Evolutionary conservation across 92 coral and sea anemone species (phyloP).

Genomic region (Muricea muricata): DNA sequence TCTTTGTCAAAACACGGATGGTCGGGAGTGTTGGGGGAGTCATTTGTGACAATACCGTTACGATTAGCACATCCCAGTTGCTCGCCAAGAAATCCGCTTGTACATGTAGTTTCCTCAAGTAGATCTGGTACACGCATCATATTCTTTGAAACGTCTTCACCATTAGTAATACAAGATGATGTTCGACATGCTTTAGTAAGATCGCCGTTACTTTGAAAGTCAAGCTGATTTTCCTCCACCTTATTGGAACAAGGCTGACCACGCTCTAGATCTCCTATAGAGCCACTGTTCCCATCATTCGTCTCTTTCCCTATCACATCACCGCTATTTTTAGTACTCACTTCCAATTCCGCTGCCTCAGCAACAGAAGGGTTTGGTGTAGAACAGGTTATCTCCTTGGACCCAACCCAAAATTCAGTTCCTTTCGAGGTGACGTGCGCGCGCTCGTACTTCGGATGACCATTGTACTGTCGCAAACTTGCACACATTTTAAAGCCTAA

Average conservation of each 20-base stretch:
- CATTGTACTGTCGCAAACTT: not conserved
- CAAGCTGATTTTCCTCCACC: constrained; percentile 3
- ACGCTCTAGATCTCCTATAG: not conserved
- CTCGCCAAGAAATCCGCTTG: not conserved
- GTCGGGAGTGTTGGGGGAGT: not conserved
- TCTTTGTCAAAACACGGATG: not conserved
- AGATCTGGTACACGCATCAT: not conserved
- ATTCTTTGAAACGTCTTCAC: not conserved
- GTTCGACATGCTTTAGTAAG: not conserved
- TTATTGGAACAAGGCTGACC: not conserved
- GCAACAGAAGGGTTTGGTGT: no score
- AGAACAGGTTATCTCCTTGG: not conserved
- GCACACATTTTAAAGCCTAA: constrained; percentile 8
- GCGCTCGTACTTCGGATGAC: not conserved
- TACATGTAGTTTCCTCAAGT: not conserved
- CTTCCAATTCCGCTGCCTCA: no score
- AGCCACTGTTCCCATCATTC: not conserved
- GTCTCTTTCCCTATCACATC: no score
- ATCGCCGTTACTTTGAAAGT: not conserved
- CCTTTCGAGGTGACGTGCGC: not conserved
- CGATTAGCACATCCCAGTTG: no score
- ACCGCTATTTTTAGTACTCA: not conserved
- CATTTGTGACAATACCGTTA: no score
- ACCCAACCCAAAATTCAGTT: not conserved
- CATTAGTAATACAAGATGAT: constrained; percentile 20